Percentiles rank a stretch among this genome's conserved stretches.
These are phyloP conservation scores for Corapipo altera DNA, from an alignment of 2,113 vertebrate species.

Conservation along the genomic window DNA sequence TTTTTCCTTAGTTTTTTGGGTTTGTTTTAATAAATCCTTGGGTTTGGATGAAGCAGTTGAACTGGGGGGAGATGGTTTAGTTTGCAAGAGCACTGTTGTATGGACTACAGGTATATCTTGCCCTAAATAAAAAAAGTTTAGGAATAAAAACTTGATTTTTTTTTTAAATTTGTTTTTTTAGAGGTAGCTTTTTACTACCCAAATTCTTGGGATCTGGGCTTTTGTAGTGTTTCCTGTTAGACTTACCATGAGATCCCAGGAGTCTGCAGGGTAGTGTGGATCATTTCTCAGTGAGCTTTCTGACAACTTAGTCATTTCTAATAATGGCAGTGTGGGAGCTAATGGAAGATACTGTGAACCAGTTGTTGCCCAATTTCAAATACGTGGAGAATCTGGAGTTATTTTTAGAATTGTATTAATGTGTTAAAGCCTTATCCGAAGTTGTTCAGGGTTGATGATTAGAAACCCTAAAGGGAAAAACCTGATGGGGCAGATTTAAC, in stretches of 20 bases:
- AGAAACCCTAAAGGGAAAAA: neutral
- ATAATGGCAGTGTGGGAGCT: conserved; percentile 6
- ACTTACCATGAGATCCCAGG: neutral
- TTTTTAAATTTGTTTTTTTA: neutral
- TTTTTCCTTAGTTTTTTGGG: neutral
- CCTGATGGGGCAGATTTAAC: neutral
- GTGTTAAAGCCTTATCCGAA: neutral
- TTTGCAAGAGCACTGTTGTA: neutral
- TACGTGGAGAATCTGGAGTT: neutral
- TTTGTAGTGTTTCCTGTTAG: neutral
- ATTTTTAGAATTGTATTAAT: neutral
- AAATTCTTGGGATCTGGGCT: neutral
- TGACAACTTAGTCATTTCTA: neutral
- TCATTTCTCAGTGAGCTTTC: neutral
- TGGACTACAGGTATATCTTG: neutral
- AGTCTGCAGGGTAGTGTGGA: neutral
- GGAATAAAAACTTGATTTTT: neutral
- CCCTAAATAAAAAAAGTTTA: neutral
- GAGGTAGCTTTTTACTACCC: neutral
- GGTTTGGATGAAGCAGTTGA: neutral
- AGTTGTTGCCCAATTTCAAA: conserved; percentile 1
- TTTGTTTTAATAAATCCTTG: neutral
- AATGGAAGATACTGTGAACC: neutral
- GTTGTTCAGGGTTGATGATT: neutral
- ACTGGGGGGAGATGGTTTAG: neutral